Evolutionary conservation across 2,797 vertebrate genomes (phyloP).

Genomic region (Chiloscyllium punctatum): DNA sequence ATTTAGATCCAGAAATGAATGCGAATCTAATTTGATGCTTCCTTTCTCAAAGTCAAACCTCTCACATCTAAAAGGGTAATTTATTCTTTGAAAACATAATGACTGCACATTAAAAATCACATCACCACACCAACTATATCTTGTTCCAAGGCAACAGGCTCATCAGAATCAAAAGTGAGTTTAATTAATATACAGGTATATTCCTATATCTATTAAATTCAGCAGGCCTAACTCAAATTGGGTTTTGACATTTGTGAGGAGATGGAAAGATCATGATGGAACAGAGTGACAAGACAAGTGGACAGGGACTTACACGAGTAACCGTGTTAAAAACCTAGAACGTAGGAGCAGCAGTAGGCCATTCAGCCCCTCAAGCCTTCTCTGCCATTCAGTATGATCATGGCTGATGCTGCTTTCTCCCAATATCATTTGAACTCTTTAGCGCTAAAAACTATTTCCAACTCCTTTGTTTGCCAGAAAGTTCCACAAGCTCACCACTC

Average conservation of each 20-base stretch:
- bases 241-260: neutral
- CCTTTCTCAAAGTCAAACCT: neutral
- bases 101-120: neutral
- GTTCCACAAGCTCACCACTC: no score
- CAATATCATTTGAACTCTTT: no score
- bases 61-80: neutral
- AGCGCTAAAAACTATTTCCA: no score
- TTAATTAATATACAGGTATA: neutral
- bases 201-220: neutral
- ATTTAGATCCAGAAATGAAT: neutral
- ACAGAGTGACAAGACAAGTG: neutral
- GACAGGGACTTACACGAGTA: neutral
- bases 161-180: neutral
- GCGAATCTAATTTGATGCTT: neutral
- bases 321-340: neutral
- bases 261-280: neutral
- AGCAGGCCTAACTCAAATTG: neutral
- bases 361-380: no score
- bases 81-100: neutral
- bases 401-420: no score
- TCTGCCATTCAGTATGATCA: no score
- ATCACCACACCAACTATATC: neutral
- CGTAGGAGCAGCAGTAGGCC: no score
- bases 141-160: neutral
- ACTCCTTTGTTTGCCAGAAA: no score